These are phyloP conservation scores for Charaxes varanes DNA, from an alignment of 1,140 invertebrate species.

Conservation along the genomic window DNA sequence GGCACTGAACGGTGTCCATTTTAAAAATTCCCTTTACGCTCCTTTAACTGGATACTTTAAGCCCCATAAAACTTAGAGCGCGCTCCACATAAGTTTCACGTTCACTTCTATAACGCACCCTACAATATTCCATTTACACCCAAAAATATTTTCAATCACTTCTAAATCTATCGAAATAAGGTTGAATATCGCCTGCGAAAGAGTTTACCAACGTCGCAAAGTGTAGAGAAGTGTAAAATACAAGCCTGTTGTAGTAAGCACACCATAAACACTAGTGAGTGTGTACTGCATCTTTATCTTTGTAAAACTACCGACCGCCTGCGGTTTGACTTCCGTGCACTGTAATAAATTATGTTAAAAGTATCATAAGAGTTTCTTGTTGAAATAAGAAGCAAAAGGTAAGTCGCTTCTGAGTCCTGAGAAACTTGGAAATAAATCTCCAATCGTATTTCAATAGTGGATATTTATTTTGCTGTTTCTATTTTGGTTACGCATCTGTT, in stretches of 20 bases:
- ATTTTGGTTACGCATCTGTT: too few relatives aligned
- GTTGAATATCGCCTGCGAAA: conserved; percentile 16
- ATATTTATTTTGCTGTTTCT: too few relatives aligned
- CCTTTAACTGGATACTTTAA: conserved; percentile 57
- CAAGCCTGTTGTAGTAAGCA: conserved; percentile 31
- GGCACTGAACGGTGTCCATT: conserved; percentile 26
- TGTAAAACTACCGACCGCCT: conserved; percentile 20
- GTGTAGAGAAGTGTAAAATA: conserved; percentile 46
- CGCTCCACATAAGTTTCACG: conserved; percentile 63
- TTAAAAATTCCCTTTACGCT: conserved; percentile 56
- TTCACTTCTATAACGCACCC: conserved; percentile 30
- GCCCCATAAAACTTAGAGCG: conserved; percentile 60
- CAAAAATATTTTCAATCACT: background rate
- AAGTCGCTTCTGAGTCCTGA: too few relatives aligned
- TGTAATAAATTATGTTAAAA: conserved; percentile 17
- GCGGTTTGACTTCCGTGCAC: conserved; percentile 19
- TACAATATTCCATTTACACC: conserved; percentile 13
- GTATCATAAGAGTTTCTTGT: conserved; percentile 6
- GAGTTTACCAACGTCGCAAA: conserved; percentile 8
- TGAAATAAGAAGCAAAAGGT: too few relatives aligned
- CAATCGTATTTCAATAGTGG: too few relatives aligned
- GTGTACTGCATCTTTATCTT: conserved; percentile 24
- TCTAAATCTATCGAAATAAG: conserved; percentile 13
- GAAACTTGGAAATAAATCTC: too few relatives aligned
- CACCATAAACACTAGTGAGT: conserved; percentile 43